Conservation (phyloP, 2,113 vertebrate genomes). For the Cepphus grylle region DNA sequence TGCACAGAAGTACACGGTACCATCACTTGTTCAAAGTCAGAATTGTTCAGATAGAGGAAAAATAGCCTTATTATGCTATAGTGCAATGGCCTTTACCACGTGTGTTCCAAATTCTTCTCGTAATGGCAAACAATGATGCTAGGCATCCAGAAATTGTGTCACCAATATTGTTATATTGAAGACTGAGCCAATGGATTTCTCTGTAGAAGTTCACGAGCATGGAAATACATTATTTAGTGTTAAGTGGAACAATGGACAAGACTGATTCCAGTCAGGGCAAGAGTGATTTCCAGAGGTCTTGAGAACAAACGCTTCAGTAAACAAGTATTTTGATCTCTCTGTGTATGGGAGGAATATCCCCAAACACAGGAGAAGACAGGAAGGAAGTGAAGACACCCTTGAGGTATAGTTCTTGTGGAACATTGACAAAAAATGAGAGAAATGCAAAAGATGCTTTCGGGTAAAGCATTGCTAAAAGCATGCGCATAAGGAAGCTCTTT, state of each 20-base stretch:
- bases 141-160: not conserved
- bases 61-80: fast-evolving
- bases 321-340: not conserved
- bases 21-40: not conserved
- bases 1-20: not conserved
- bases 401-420: not conserved
- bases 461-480: not conserved
- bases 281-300: not conserved
- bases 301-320: not conserved
- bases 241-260: not conserved
- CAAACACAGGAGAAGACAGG: not conserved
- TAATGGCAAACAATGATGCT: not conserved
- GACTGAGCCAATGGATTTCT: not conserved
- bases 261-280: not conserved
- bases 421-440: not conserved
- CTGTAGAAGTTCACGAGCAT: not conserved
- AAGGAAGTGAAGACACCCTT: not conserved
- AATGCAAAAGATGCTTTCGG: not conserved
- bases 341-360: not conserved
- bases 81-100: not conserved
- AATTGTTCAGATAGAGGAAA: not conserved
- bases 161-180: not conserved
- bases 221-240: not conserved
- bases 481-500: not conserved
- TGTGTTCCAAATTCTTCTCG: not conserved